A percentile compares a stretch with the other conserved stretches of the same genome.
phyloP scores from a whole-genome alignment of 2,797 vertebrate species.

The Hyperoplus lanceolatus region DNA sequence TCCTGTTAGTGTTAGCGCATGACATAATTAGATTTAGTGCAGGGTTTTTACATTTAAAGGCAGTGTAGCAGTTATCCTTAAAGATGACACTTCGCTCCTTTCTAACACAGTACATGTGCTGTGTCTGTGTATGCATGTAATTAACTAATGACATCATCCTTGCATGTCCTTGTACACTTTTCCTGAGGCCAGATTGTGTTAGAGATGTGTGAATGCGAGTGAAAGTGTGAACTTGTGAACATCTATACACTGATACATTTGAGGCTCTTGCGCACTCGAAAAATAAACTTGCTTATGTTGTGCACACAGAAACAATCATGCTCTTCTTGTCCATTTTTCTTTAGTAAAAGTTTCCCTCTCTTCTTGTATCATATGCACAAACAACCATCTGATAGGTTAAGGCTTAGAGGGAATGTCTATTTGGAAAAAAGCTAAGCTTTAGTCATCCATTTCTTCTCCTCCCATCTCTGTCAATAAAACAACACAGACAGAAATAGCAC shows the following conservation, averaged over 20 bases:
- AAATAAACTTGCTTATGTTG: slow-evolving; percentile 26
- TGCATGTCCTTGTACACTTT: slow-evolving; percentile 52
- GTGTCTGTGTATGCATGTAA: slow-evolving; percentile 50
- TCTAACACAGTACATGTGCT: slow-evolving; percentile 6
- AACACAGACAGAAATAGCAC: slow-evolving; percentile 65
- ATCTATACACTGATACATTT: slow-evolving; percentile 27
- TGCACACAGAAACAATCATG: slow-evolving; percentile 8
- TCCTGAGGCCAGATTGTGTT: slow-evolving; percentile 20
- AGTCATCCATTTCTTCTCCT: slow-evolving; percentile 60
- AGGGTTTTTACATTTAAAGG: slow-evolving; percentile 60
- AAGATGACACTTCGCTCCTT: slow-evolving; percentile 41
- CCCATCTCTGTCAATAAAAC: slow-evolving; percentile 53
- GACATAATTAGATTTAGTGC: slow-evolving; percentile 70
- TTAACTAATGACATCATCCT: slow-evolving; percentile 69
- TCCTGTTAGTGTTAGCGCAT: slow-evolving; percentile 41
- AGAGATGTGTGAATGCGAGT: slow-evolving; percentile 20
- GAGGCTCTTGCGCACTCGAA: slow-evolving; percentile 1
- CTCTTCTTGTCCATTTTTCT: slow-evolving; percentile 9
- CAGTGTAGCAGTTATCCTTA: slow-evolving; percentile 36
- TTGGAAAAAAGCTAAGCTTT: slow-evolving; percentile 58
- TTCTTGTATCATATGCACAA: slow-evolving; percentile 26
- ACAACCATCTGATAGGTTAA: slow-evolving; percentile 49
- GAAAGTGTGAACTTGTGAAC: slow-evolving; percentile 38
- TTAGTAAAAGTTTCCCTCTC: slow-evolving; percentile 3
- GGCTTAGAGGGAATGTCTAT: slow-evolving; percentile 58